These are phyloP conservation scores for Prunella strophiata DNA, from an alignment of 2,797 vertebrate genomes.

Conservation along the genomic window DNA sequence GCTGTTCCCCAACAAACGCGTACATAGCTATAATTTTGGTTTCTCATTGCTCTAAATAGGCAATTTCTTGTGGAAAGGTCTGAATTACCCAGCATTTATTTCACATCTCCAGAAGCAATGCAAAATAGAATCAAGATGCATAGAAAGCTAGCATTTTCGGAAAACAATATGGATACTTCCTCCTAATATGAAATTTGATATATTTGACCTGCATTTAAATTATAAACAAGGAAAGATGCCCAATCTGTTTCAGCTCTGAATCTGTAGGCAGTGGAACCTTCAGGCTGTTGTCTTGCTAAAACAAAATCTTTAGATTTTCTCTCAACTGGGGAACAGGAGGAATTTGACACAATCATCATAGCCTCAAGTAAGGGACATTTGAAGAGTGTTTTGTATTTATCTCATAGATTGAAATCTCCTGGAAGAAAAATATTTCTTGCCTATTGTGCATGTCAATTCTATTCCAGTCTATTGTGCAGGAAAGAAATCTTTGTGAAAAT, in stretches of 20 bases:
- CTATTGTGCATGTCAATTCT: not conserved
- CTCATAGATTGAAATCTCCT: slow-evolving; percentile 1
- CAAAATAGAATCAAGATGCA: not conserved
- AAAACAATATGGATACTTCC: not conserved
- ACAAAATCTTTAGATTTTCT: slow-evolving; percentile 13
- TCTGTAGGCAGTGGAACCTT: not conserved
- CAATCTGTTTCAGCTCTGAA: not conserved
- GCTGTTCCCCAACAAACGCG: not conserved
- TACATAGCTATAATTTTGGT: not conserved
- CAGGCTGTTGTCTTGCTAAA: not conserved
- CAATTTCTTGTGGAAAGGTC: not conserved
- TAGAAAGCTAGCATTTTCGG: not conserved
- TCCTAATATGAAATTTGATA: not conserved
- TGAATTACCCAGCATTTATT: not conserved
- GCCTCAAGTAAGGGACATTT: slow-evolving; percentile 8
- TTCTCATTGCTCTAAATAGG: not conserved
- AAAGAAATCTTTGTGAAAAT: slow-evolving; percentile 20
- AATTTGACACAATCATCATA: not conserved
- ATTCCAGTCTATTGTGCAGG: not conserved
- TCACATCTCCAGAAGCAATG: not conserved
- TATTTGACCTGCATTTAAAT: not conserved
- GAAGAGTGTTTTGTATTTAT: not conserved
- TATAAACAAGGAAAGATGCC: not conserved
- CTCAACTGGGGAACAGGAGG: not conserved
- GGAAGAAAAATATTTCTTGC: slow-evolving; percentile 16